Evolutionary conservation across 2,888 invertebrate species (phyloP).

Genomic region (Timema cristinae): DNA sequence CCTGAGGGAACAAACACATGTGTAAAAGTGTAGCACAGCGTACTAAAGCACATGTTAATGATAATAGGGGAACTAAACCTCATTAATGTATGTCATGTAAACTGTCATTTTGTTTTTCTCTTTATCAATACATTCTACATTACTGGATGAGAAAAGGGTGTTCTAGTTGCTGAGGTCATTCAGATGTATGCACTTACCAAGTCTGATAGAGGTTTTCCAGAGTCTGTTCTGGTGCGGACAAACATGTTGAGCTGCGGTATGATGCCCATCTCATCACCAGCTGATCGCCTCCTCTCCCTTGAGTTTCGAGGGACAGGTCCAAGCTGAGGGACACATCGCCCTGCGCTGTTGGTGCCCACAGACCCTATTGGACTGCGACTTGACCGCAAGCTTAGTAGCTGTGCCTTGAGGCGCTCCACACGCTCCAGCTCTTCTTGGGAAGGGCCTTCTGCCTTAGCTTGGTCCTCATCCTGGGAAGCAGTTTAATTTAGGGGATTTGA

Average conservation of each 20-base stretch:
- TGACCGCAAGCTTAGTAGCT: slow-evolving; percentile 39
- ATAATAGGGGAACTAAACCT: no score
- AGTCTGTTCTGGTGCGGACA: slow-evolving; percentile 77
- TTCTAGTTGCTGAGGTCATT: neutral
- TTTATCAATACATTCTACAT: no score
- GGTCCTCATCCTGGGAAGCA: slow-evolving; percentile 59
- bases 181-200: slow-evolving; percentile 48
- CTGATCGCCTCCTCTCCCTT: slow-evolving; percentile 70
- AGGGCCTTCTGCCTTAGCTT: slow-evolving; percentile 61
- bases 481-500: neutral
- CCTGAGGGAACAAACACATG: slow-evolving; percentile 45
- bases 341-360: slow-evolving; percentile 44
- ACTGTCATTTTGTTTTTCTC: no score
- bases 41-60: no score
- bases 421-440: slow-evolving; percentile 55
- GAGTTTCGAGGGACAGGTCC: slow-evolving; percentile 43
- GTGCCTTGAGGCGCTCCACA: slow-evolving; percentile 53
- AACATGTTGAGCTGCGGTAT: slow-evolving; percentile 60
- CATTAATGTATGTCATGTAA: no score
- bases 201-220: slow-evolving; percentile 82
- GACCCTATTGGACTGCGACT: slow-evolving; percentile 41
- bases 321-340: slow-evolving; percentile 35
- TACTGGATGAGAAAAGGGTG: no score
- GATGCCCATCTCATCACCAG: slow-evolving; percentile 73
- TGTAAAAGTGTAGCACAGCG: no score